These are phyloP conservation scores for Halcyon leucocephala DNA, from an alignment of 2,797 vertebrate genomes.

Conservation along the genomic window DNA sequence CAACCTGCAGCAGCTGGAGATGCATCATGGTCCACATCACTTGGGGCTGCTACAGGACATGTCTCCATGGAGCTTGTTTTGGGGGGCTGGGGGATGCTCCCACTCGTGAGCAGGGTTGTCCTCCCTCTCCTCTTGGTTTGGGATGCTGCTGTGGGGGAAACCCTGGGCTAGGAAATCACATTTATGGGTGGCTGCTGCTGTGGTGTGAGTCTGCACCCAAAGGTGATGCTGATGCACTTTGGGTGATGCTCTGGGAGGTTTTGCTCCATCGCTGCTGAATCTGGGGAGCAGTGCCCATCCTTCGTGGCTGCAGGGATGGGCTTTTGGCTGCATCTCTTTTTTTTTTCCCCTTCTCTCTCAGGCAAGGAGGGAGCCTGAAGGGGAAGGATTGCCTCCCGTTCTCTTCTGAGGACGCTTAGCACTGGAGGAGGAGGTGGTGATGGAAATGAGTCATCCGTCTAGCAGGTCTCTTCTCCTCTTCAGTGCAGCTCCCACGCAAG, in stretches of 20 bases:
- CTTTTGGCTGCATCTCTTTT: not conserved
- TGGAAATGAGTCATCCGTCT: conserved; percentile 57
- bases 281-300: not conserved
- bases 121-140: not conserved
- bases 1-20: rapidly evolving
- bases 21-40: rapidly evolving
- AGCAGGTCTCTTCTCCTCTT: conserved; percentile 19
- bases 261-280: rapidly evolving
- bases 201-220: not conserved
- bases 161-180: rapidly evolving
- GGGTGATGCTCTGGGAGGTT: not conserved
- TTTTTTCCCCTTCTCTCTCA: rapidly evolving
- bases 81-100: not conserved
- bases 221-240: rapidly evolving
- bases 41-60: not conserved
- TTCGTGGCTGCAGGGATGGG: not conserved
- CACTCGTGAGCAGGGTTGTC: rapidly evolving
- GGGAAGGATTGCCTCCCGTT: not conserved
- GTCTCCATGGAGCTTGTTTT: rapidly evolving
- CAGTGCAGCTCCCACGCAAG: conserved; percentile 8
- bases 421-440: not conserved
- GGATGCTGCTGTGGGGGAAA: not conserved
- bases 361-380: not conserved
- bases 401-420: not conserved
- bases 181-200: not conserved